phyloP scores from a whole-genome alignment of 2,797 vertebrate species.

The Neoniphon sammara region DNA sequence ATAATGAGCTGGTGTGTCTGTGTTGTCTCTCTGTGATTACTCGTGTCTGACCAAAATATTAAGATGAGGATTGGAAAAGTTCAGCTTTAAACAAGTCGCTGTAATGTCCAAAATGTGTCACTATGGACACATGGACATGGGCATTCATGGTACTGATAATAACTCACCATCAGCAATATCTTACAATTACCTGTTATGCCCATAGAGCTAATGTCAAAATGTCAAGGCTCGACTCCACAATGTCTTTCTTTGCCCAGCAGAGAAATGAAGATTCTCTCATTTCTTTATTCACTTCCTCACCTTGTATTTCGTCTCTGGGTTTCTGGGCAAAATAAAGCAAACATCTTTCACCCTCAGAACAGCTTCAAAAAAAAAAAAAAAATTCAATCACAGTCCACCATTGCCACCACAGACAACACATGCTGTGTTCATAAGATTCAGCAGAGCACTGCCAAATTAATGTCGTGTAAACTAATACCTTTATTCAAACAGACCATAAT shows the following conservation, averaged over 20 bases:
- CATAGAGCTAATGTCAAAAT: neutral
- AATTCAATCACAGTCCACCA: too few relatives aligned
- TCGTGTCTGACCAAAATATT: constrained; percentile 70
- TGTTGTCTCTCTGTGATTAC: constrained; percentile 72
- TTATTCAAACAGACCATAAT: too few relatives aligned
- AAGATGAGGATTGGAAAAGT: constrained; percentile 54
- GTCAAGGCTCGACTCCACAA: neutral
- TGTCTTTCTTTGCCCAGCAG: neutral
- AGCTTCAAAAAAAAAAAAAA: too few relatives aligned
- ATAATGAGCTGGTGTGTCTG: constrained; percentile 74
- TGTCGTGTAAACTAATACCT: too few relatives aligned
- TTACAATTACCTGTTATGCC: neutral
- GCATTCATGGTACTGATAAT: neutral
- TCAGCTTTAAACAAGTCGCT: constrained; percentile 7
- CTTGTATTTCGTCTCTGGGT: neutral
- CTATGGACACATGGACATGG: neutral
- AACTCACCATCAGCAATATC: neutral
- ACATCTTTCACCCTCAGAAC: too few relatives aligned
- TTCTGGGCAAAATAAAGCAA: too few relatives aligned
- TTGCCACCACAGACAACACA: too few relatives aligned
- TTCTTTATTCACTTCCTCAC: neutral
- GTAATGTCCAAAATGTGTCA: constrained; percentile 1
- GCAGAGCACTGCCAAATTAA: too few relatives aligned
- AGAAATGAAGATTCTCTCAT: neutral
- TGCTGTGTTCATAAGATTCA: too few relatives aligned